phyloP scores from a whole-genome alignment of 2,797 vertebrate species.

The Odontamblyopus lacepedii region DNA sequence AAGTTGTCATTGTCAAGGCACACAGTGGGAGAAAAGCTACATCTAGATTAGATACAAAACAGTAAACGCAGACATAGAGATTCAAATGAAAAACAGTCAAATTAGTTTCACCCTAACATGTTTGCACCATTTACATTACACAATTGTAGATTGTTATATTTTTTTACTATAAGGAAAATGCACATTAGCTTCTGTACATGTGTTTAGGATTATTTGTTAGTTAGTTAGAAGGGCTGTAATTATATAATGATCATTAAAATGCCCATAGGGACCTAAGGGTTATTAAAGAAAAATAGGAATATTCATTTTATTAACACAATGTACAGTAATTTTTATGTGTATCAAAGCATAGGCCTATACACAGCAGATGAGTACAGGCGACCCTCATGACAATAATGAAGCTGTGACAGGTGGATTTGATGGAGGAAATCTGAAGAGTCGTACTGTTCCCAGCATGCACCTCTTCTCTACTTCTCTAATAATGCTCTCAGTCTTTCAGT shows the following conservation, averaged over 20 bases:
- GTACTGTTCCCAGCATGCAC: conserved; percentile 31
- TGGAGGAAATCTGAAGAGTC: conserved; percentile 27
- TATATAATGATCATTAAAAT: not conserved
- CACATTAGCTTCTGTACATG: too few relatives aligned
- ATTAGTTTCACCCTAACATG: too few relatives aligned
- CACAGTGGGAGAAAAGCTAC: conserved; percentile 55
- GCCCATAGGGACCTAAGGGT: not conserved
- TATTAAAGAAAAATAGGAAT: not conserved
- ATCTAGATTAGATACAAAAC: conserved; percentile 46
- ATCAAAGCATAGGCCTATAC: too few relatives aligned
- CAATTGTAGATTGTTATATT: too few relatives aligned
- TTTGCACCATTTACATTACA: too few relatives aligned
- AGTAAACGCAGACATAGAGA: too few relatives aligned
- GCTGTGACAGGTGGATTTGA: conserved; percentile 24
- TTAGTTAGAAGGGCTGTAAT: too few relatives aligned
- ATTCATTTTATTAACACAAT: not conserved
- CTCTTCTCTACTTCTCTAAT: conserved; percentile 12
- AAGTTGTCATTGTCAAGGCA: conserved; percentile 71
- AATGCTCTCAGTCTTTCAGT: conserved; percentile 38
- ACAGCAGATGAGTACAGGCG: not conserved
- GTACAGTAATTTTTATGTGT: not conserved
- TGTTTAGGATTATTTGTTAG: too few relatives aligned
- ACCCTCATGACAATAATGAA: conserved; percentile 13
- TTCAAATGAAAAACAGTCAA: too few relatives aligned
- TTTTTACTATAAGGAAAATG: too few relatives aligned